phyloP scores from a whole-genome alignment of 2,888 invertebrate genomes.

The Patella depressa region DNA sequence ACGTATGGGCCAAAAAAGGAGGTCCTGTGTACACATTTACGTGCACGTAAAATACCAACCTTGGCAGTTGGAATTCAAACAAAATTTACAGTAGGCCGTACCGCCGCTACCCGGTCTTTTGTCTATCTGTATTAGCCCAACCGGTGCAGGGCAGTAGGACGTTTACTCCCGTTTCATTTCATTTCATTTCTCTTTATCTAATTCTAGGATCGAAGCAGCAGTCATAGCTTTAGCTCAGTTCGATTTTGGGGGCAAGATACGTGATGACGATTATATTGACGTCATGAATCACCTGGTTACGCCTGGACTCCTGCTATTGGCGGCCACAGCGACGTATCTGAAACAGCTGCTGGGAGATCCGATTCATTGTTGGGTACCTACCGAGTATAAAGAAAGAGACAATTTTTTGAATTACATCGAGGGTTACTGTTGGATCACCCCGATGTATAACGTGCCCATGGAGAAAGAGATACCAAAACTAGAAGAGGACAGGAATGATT shows the following conservation, averaged over 20 bases:
- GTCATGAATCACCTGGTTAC: neutral
- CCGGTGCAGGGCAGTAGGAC: no score
- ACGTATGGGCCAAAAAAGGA: no score
- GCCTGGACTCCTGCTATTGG: neutral
- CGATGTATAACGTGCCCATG: constrained; percentile 3
- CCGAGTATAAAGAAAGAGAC: neutral
- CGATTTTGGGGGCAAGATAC: neutral
- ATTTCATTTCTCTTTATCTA: no score
- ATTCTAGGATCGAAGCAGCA: neutral
- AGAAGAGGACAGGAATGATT: neutral
- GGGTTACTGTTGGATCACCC: constrained; percentile 3
- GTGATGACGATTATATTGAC: constrained; percentile 1
- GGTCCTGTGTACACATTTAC: no score
- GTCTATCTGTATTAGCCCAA: no score
- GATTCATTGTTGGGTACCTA: neutral
- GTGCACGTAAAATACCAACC: no score
- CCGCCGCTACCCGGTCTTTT: no score
- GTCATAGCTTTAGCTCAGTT: neutral
- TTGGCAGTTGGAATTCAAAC: no score
- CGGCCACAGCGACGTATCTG: neutral
- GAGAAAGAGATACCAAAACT: neutral
- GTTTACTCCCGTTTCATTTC: no score
- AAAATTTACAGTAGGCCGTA: no score
- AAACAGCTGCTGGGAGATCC: neutral
- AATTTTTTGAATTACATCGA: neutral